Conservation (phyloP, 2,888 invertebrate species). For the Andricus quercusramuli region DNA sequence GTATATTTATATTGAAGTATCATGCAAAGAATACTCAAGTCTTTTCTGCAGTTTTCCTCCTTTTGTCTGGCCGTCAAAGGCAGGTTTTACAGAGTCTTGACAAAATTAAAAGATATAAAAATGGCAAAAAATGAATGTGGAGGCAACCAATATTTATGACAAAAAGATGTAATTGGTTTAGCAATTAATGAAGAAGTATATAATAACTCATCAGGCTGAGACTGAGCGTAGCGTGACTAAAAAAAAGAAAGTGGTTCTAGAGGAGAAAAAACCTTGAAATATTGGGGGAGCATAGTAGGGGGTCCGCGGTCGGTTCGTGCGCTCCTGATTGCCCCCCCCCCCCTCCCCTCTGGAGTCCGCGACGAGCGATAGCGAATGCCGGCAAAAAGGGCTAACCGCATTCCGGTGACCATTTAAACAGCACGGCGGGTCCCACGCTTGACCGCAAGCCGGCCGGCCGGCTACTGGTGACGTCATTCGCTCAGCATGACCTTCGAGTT, state of each 20-base stretch:
- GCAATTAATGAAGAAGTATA: conserved; percentile 7
- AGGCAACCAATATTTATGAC: neutral
- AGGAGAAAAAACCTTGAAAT: conserved; percentile 32
- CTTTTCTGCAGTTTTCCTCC: too few species aligned
- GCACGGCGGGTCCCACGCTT: conserved; percentile 72
- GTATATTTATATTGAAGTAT: too few species aligned
- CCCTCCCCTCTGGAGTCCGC: conserved; percentile 31
- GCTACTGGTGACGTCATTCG: conserved; percentile 71
- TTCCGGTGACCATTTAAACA: conserved; percentile 77
- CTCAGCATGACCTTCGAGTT: conserved; percentile 73
- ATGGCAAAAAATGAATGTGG: too few species aligned
- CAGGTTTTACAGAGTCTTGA: too few species aligned
- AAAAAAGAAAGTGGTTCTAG: conserved; percentile 15
- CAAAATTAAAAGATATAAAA: too few species aligned
- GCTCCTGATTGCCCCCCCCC: conserved; percentile 50
- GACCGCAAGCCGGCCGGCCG: conserved; percentile 65
- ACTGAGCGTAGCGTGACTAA: neutral
- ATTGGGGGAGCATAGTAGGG: conserved; percentile 33
- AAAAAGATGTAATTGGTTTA: neutral
- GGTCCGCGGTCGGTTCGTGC: conserved; percentile 33
- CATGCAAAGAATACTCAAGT: too few species aligned
- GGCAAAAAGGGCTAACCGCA: conserved; percentile 77
- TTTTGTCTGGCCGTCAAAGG: too few species aligned
- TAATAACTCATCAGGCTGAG: neutral
- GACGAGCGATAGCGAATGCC: conserved; percentile 59